A percentile compares a stretch with the other conserved stretches of the same genome.
Evolutionary conservation across 2,888 invertebrate species (phyloP).

Genomic region (Yponomeuta sedellus): DNA sequence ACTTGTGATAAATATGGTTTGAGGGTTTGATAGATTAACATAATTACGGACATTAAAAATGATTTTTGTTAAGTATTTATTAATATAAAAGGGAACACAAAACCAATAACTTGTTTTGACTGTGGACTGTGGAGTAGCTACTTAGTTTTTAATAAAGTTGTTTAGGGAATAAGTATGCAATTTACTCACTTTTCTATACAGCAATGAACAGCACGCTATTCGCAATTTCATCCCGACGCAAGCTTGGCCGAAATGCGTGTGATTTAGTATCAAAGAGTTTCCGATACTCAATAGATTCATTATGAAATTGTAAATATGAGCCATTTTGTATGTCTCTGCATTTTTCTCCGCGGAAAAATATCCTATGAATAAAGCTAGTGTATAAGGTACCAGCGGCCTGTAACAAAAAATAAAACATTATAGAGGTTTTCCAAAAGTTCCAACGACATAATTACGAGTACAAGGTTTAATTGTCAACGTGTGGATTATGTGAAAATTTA

Average conservation of each 20-base stretch:
- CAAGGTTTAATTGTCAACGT: no score
- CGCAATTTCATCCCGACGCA: constrained; percentile 86
- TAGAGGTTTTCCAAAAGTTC: background rate
- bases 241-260: constrained; percentile 69
- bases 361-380: constrained; percentile 78
- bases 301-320: constrained; percentile 80
- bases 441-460: no score
- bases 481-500: no score
- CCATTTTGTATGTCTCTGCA: constrained; percentile 65
- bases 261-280: constrained; percentile 81
- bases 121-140: no score
- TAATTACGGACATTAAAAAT: no score
- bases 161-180: background rate
- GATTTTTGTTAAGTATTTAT: no score
- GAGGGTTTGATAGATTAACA: no score
- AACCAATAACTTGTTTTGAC: no score
- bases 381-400: constrained; percentile 79
- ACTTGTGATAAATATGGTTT: no score
- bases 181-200: constrained; percentile 85
- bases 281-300: constrained; percentile 77
- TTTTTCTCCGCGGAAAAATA: constrained; percentile 77
- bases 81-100: no score
- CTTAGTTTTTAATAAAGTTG: no score
- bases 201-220: constrained; percentile 85
- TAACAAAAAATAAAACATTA: constrained; percentile 32